Conservation (phyloP, 2,113 vertebrate genomes). For the Callipepla californica region DNA sequence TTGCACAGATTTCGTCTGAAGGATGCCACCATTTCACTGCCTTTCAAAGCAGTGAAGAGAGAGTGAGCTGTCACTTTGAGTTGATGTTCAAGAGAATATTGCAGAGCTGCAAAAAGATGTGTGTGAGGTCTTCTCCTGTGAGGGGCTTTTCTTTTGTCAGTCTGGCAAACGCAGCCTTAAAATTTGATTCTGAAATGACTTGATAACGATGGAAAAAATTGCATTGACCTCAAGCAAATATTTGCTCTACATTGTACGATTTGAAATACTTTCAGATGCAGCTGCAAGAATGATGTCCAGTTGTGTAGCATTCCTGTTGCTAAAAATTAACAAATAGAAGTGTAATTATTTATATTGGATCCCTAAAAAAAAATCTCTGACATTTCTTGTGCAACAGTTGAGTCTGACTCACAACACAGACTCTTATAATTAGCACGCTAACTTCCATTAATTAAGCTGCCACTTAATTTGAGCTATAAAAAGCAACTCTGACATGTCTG, state of each 20-base stretch:
- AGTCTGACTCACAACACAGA: slow-evolving; percentile 51
- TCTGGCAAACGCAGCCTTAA: background rate
- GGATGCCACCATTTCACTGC: background rate
- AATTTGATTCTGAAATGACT: slow-evolving; percentile 11
- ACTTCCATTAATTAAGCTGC: slow-evolving; percentile 68
- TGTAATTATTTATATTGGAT: slow-evolving; percentile 59
- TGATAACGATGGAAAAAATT: slow-evolving; percentile 15
- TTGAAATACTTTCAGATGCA: slow-evolving; percentile 47
- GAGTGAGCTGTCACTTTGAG: background rate
- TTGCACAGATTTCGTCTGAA: background rate
- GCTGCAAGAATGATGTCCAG: slow-evolving; percentile 48
- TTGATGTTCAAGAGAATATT: background rate
- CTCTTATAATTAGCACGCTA: slow-evolving; percentile 64
- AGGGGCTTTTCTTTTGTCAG: background rate
- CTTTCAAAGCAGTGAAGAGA: background rate
- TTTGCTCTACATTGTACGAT: slow-evolving; percentile 30
- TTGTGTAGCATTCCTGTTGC: slow-evolving; percentile 43
- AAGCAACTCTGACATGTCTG: slow-evolving; percentile 60
- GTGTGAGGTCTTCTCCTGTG: background rate
- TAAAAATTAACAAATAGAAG: slow-evolving; percentile 57
- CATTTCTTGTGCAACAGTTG: slow-evolving; percentile 39
- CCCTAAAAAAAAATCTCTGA: slow-evolving; percentile 22
- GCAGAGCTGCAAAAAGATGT: background rate
- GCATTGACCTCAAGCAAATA: slow-evolving; percentile 57
- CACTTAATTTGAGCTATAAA: slow-evolving; percentile 67